Base-by-base conservation (phyloP, 2,797 vertebrate species). In the Caiman crocodilus region DNA sequence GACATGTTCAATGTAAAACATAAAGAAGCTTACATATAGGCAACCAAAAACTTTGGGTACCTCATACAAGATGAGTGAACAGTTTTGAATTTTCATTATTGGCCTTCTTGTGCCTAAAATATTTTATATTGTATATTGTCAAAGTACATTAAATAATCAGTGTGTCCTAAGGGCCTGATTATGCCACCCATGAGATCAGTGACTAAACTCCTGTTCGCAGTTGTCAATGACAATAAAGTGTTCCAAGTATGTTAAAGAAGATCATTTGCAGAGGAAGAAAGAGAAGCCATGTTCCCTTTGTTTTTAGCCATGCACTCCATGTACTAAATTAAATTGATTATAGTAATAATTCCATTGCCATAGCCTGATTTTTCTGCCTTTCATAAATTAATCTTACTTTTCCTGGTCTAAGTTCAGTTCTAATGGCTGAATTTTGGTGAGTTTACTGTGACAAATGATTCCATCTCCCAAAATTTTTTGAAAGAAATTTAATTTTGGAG, bases 131-230 rank as follows among this genome's bases (percentile, higher is more conserved):
- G 3, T 11, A 2, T 14, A 4, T 56, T 93, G 59, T 57, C 20
- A 5, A 21, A 2, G 17, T 58, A 32, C 32, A 32, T 63, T 75
- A 79, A 82, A 42, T 56, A 35, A 4, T 20, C 11, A 26, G 55
- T 14, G n/a, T 77, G n/a, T 77, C 67, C 15, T 6, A 7, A 71
- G 18, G 20, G 25, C 15, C 32, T 75, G 42, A 28, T n/a, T 56
- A 12, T 58, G 84, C 61, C n/a, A 35, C 1, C 35, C 23, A 21
- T 7, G 60, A 64, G 9, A 0, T 1, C 20, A 55, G 1, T 21
- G 65, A 4, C 57, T 73, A 64, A 55, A 7, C 2, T 58, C 3
- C 20, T 6, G 32, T 78, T 78, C 20, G 11, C 7, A 30, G 25
- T 23, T 25, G 9, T 23, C 30, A 32, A 60, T 14, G 6, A 35